Base-by-base conservation (phyloP, 2,888 invertebrate genomes). In the Xanthia togata region DNA sequence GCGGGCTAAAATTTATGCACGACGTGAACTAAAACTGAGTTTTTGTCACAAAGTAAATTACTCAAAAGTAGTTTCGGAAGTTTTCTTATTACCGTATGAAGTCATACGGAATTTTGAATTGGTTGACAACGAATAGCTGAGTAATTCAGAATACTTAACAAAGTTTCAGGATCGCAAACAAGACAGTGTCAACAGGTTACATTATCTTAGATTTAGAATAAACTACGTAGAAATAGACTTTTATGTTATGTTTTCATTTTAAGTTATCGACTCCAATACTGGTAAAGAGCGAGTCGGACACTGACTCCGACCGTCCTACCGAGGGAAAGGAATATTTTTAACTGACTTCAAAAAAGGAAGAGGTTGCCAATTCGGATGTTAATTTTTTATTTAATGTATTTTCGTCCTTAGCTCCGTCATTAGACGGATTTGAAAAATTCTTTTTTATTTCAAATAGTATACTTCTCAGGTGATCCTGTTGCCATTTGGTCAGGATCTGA, bases 41-140 rank as follows among this genome's bases (percentile, higher is more conserved):
- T 69, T 55, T 69, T 44, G 12, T 70, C 65, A 59, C 44, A 38
- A 70, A 78, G 47, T 67, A 50, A 44, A 72, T 72, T n/a, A 57
- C 31, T 76, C 64, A 41, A 65, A 69, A 65, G 47, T 65, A 68
- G 20, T 65, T 70, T 67, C 12, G n/a, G 14, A 79, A 79, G 70
- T 70, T 67, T 57, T 23, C n/a, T 60, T 59, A n/a, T 35, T 26
- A 59, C 53, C 35, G 14, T 59, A 17, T 26, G 26, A 47, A 17
- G 38, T 44, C 20, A 68, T 57, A n/a, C 20, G 31, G n/a, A 14
- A 55, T 53, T 59, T 44, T 8, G 31, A 69, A 57, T 35, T 26
- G 17, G 23, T 41, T 62, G 26, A 31, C 26, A 12, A 53, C 38
- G 35, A 50, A 57, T 63, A 14, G n/a, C 41, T 3, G 14, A 50